These are phyloP conservation scores for Monochamus alternatus DNA, from an alignment of 2,888 invertebrate genomes.

Conservation along the genomic window DNA sequence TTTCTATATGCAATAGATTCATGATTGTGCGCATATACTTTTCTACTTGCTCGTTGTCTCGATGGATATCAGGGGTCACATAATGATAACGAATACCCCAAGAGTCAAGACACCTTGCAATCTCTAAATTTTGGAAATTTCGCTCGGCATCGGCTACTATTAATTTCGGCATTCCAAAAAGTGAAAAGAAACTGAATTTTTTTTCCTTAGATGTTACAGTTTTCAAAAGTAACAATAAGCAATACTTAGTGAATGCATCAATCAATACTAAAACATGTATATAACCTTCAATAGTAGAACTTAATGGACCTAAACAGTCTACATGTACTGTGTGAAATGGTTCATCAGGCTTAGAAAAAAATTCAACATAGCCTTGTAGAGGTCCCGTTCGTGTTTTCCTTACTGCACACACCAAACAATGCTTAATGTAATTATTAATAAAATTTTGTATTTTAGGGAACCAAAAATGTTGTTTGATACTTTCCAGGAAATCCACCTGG, in stretches of 20 bases:
- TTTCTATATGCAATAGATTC: too few species aligned
- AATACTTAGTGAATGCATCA: conserved; percentile 36
- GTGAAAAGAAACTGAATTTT: conserved; percentile 27
- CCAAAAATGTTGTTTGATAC: conserved; percentile 33
- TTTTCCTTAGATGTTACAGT: conserved; percentile 45
- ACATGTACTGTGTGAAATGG: too few species aligned
- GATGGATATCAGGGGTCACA: conserved; percentile 43
- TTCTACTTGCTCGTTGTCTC: too few species aligned
- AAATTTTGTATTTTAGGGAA: background rate
- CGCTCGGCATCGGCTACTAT: conserved; percentile 39
- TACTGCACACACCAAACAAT: background rate
- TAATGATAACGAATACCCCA: conserved; percentile 39
- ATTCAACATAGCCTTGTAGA: too few species aligned
- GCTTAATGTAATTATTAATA: background rate
- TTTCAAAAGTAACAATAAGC: conserved; percentile 42
- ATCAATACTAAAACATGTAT: too few species aligned
- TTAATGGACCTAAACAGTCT: too few species aligned
- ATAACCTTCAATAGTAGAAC: too few species aligned
- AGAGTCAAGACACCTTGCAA: conserved; percentile 24
- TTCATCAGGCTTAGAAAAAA: too few species aligned
- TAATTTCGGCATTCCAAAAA: conserved; percentile 4
- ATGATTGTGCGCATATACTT: too few species aligned
- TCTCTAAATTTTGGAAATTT: conserved; percentile 39
- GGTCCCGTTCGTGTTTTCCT: too few species aligned
- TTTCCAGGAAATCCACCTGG: conserved; percentile 49